Conservation (phyloP, 2,888 invertebrate species). For the Nephrotoma appendiculata region DNA sequence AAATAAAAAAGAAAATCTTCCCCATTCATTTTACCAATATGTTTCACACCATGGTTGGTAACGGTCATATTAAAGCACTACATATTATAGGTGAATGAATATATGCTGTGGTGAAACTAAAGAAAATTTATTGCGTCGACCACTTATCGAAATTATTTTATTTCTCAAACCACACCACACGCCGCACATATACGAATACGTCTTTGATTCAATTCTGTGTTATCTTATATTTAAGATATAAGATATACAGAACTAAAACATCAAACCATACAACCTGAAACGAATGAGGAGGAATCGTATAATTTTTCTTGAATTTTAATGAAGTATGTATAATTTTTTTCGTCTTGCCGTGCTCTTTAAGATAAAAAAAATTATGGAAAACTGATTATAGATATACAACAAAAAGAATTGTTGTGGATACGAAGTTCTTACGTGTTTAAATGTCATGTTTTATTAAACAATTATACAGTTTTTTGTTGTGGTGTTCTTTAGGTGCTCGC, state of each 20-base stretch:
- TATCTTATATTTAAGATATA: neutral
- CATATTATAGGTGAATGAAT: neutral
- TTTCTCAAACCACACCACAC: neutral
- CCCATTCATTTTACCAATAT: neutral
- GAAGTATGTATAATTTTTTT: neutral
- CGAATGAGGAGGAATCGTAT: neutral
- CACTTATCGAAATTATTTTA: conserved; percentile 8
- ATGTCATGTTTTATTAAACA: conserved; percentile 6
- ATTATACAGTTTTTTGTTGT: neutral
- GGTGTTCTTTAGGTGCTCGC: no score
- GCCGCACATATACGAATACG: neutral
- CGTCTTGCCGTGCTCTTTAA: neutral
- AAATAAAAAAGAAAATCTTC: neutral
- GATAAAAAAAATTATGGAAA: neutral
- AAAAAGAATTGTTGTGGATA: neutral
- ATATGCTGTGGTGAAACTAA: neutral
- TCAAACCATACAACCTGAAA: neutral
- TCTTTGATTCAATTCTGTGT: neutral
- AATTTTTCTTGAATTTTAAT: neutral
- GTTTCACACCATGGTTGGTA: neutral
- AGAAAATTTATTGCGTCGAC: conserved; percentile 8
- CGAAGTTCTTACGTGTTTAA: neutral
- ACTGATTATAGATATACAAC: neutral
- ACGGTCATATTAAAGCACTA: neutral
- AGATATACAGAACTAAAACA: neutral